phyloP scores from a whole-genome alignment of 2,113 vertebrate species.

The Dinomys branickii region DNA sequence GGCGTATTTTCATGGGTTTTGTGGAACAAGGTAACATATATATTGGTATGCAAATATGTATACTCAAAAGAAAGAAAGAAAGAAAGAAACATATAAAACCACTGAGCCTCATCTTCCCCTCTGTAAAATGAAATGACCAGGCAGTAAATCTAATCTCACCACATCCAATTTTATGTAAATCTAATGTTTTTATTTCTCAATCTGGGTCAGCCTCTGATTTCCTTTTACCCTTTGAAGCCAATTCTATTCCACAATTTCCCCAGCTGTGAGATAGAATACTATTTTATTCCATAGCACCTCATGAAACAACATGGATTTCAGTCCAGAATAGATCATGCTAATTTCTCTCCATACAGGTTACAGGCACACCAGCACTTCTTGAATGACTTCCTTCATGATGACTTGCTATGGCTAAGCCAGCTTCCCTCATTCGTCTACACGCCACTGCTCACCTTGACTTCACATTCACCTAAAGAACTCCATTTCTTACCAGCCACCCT shows the following conservation, averaged over 20 bases:
- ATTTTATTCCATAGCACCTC: slow-evolving; percentile 1
- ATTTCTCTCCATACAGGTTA: not conserved
- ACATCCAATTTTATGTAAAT: not conserved
- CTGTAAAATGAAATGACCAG: not conserved
- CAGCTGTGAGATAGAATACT: not conserved
- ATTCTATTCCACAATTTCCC: not conserved
- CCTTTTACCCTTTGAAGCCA: not conserved
- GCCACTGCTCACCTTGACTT: not conserved
- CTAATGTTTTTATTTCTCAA: not conserved
- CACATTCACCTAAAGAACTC: slow-evolving; percentile 19
- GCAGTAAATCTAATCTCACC: not conserved
- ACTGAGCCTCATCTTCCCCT: not conserved
- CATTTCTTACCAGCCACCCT: not conserved
- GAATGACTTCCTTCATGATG: not conserved
- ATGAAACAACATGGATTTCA: not conserved
- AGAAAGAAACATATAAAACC: not conserved
- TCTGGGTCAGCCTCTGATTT: not conserved
- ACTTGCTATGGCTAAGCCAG: not conserved
- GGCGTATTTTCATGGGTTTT: not conserved
- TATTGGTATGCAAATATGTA: not conserved
- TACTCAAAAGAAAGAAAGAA: not conserved
- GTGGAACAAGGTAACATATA: not conserved
- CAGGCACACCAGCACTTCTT: not conserved
- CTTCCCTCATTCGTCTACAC: fast-evolving
- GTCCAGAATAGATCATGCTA: not conserved